Evolutionary conservation across 2,797 vertebrate species (phyloP).

Genomic region (Pangasius macronema): DNA sequence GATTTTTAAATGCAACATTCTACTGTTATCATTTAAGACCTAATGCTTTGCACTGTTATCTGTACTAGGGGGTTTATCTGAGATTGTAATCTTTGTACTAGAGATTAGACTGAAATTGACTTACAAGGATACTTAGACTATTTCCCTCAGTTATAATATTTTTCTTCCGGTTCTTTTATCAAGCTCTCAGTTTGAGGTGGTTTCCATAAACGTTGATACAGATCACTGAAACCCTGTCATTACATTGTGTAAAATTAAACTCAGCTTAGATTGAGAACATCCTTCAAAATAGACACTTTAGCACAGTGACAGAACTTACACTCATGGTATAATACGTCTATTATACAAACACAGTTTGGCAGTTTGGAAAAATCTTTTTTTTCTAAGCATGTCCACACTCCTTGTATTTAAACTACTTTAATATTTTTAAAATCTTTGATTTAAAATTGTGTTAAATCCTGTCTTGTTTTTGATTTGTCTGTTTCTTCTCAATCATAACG

Average conservation of each 20-base stretch:
- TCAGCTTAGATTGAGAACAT: background rate
- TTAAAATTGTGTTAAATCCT: background rate
- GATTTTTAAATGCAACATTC: background rate
- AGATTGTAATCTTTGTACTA: background rate
- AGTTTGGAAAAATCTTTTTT: background rate
- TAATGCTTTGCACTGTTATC: background rate
- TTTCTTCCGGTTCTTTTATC: background rate
- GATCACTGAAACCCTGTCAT: background rate
- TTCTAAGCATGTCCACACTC: background rate
- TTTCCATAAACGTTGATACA: background rate
- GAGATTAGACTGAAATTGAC: background rate
- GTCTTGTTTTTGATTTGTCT: background rate
- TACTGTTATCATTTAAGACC: background rate
- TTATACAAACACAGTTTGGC: background rate
- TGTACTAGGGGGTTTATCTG: background rate
- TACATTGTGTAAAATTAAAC: background rate
- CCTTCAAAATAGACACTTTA: background rate
- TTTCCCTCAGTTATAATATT: background rate
- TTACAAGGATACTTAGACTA: background rate
- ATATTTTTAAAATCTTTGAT: background rate
- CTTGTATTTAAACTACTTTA: background rate
- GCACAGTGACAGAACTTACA: background rate
- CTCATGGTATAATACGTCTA: background rate
- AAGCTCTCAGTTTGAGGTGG: too few relatives aligned
- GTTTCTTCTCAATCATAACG: slow-evolving; percentile 11